Percentiles rank a stretch among this genome's conserved stretches.
Conservation (phyloP, 35 echinoderm and acorn worm genomes). For the Amphiura filiformis region DNA sequence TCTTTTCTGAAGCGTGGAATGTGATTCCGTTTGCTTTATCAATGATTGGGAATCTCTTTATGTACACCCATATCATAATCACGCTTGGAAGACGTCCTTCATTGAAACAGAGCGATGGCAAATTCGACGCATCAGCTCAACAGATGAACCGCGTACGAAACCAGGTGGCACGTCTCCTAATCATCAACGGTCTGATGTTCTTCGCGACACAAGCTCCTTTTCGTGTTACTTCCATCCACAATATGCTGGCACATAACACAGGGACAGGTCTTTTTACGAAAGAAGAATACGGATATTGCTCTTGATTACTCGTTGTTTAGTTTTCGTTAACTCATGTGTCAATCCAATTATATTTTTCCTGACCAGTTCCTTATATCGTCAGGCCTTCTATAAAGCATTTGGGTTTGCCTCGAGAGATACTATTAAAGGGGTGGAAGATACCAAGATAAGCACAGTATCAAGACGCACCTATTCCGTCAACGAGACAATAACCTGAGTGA, state of each 20-base stretch:
- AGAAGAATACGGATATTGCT: conserved; percentile 21
- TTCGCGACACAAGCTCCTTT: conserved; percentile 79
- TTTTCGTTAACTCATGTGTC: conserved; percentile 69
- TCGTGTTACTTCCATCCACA: conserved; percentile 59
- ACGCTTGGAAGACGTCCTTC: conserved; percentile 29
- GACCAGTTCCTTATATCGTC: conserved; percentile 67
- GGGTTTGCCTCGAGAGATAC: no score
- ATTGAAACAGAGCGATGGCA: neutral
- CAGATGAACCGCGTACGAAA: conserved; percentile 58
- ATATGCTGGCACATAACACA: conserved; percentile 17
- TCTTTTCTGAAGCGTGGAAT: neutral
- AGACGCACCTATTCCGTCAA: no score
- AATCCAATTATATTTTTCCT: conserved; percentile 94
- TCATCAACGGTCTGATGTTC: conserved; percentile 76
- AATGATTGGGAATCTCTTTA: conserved; percentile 59
- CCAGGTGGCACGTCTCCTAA: conserved; percentile 74
- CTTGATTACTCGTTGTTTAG: conserved; percentile 49
- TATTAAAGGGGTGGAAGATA: no score
- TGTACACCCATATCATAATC: conserved; percentile 55
- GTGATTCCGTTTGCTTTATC: conserved; percentile 34
- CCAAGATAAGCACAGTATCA: no score
- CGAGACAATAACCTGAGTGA: no score
- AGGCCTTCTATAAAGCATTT: conserved; percentile 74
- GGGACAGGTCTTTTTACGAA: neutral
- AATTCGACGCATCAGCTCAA: neutral